phyloP scores from a whole-genome alignment of 37 sponge, comb jelly and placozoan genomes.

The Amphimedon queenslandica region DNA sequence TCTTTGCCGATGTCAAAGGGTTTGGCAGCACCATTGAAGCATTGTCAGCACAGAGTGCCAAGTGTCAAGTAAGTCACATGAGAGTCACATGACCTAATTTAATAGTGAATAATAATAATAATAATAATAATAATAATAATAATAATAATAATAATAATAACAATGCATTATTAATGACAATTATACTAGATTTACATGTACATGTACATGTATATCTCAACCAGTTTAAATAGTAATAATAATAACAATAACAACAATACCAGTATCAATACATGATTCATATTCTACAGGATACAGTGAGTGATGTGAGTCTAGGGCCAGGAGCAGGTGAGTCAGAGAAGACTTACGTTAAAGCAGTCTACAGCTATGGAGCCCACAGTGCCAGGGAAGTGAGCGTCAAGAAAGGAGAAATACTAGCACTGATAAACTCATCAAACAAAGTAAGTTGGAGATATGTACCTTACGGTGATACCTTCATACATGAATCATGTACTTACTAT shows the following conservation, averaged over 20 bases:
- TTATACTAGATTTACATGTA: too few species aligned
- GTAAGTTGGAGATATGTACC: too few species aligned
- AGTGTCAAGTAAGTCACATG: constrained; percentile 58
- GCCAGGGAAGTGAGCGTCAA: constrained; percentile 66
- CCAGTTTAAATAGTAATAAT: too few species aligned
- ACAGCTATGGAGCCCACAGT: constrained; percentile 59
- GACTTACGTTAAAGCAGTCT: constrained; percentile 53
- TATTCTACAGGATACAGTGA: too few species aligned
- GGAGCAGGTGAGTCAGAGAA: constrained; percentile 19
- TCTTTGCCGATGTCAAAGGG: constrained; percentile 71
- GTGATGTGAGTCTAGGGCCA: too few species aligned
- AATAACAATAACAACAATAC: background rate
- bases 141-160: too few species aligned
- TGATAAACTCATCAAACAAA: constrained; percentile 70
- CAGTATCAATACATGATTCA: background rate
- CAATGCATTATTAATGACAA: too few species aligned
- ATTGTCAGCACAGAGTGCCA: constrained; percentile 48
- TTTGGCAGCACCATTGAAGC: constrained; percentile 34
- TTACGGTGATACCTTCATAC: too few species aligned
- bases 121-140: background rate
- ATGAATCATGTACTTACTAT: too few species aligned
- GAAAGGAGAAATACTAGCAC: constrained; percentile 68
- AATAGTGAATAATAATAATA: too few species aligned
- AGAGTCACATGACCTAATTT: too few species aligned
- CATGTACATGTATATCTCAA: too few species aligned